Evolutionary conservation across 2,797 vertebrate genomes (phyloP).

Genomic region (Pseudochirops cupreus): DNA sequence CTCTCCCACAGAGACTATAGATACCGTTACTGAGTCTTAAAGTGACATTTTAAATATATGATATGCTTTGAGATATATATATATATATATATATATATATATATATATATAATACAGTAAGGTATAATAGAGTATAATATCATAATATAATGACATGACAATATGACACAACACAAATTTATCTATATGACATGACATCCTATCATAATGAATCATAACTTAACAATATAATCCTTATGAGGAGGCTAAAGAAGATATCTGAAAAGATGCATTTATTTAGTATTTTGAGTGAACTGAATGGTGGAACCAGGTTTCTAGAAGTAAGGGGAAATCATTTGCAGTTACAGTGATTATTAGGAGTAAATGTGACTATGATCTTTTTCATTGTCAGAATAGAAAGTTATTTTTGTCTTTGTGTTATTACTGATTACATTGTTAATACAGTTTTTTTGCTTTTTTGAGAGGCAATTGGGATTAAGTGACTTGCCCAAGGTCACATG

Average conservation of each 20-base stretch:
- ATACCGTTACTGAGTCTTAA: background rate
- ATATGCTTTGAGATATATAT: too few species aligned
- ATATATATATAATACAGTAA: background rate
- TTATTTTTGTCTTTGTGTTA: background rate
- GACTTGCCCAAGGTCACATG: too few species aligned
- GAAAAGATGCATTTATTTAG: background rate
- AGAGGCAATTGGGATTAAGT: too few species aligned
- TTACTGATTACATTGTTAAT: background rate
- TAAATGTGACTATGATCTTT: background rate
- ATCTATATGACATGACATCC: background rate
- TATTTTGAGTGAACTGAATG: background rate
- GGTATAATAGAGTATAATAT: background rate
- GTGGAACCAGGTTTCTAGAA: background rate
- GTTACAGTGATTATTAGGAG: background rate
- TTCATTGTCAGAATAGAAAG: background rate
- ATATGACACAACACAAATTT: background rate
- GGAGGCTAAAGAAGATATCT: background rate
- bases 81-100: too few species aligned
- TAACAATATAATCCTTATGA: background rate
- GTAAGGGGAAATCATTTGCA: background rate
- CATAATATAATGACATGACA: too few species aligned
- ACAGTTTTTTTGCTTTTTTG: too few species aligned
- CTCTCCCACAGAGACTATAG: background rate
- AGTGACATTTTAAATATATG: background rate
- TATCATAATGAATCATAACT: background rate